Percentiles rank a stretch among this genome's conserved stretches.
Evolutionary conservation across 2,797 vertebrate species (phyloP).

Genomic region (Percopsis omiscomaycus): DNA sequence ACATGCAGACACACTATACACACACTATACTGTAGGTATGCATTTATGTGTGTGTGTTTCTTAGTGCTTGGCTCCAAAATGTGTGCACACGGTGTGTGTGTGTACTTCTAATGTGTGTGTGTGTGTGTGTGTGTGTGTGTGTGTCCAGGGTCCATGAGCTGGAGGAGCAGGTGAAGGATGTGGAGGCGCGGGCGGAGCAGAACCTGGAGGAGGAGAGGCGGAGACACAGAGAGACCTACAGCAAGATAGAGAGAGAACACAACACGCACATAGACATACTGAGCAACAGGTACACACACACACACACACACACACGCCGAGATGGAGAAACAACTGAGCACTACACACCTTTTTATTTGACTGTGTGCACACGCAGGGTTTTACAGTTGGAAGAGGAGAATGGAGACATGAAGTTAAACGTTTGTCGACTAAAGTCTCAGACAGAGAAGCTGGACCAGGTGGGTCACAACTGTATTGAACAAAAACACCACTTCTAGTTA

Average conservation of each 20-base stretch:
- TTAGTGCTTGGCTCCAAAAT: neutral
- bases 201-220: slow-evolving; percentile 86
- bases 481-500: too few relatives aligned
- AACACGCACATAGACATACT: slow-evolving; percentile 87
- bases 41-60: neutral
- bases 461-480: slow-evolving; percentile 19
- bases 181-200: slow-evolving; percentile 86
- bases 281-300: slow-evolving; percentile 79
- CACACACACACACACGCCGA: slow-evolving; percentile 6
- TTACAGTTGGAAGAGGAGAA: slow-evolving; percentile 92
- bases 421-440: slow-evolving; percentile 88
- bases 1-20: slow-evolving; percentile 2
- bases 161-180: slow-evolving; percentile 94
- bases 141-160: slow-evolving; percentile 88
- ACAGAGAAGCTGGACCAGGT: slow-evolving; percentile 94
- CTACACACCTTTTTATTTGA: slow-evolving; percentile 1
- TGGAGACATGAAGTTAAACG: slow-evolving; percentile 80
- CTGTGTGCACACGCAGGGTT: slow-evolving; percentile 39
- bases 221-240: slow-evolving; percentile 86
- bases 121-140: neutral
- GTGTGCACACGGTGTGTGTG: slow-evolving; percentile 3
- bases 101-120: neutral
- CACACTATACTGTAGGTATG: neutral
- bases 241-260: slow-evolving; percentile 88
- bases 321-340: neutral